Percentiles rank a stretch among this genome's conserved stretches.
These are phyloP conservation scores for Agonopterix arenella DNA, from an alignment of 2,888 invertebrate genomes.

Conservation along the genomic window DNA sequence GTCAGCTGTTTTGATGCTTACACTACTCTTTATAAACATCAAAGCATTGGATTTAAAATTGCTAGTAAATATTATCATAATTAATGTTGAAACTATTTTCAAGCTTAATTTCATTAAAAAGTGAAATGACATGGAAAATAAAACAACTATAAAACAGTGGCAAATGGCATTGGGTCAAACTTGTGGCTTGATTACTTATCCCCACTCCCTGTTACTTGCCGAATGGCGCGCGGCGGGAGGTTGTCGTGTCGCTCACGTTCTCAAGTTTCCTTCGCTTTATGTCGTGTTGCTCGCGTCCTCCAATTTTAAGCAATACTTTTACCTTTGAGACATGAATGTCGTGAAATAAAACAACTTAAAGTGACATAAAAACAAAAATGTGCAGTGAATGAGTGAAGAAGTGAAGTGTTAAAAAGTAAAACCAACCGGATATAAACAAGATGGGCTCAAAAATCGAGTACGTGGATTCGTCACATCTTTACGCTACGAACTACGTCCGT, in stretches of 20 bases:
- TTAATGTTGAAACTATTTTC: no score
- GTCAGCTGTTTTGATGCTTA: no score
- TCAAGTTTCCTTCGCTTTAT: conserved; percentile 30
- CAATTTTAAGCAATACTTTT: conserved; percentile 18
- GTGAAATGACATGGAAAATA: no score
- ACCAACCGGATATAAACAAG: conserved; percentile 41
- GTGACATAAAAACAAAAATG: not conserved
- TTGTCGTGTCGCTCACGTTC: conserved; percentile 62
- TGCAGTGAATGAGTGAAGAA: conserved; percentile 7
- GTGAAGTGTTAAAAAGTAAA: conserved; percentile 14
- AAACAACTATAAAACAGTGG: not conserved
- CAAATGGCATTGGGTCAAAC: conserved; percentile 43
- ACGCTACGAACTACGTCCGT: conserved; percentile 92
- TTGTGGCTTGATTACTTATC: conserved; percentile 56
- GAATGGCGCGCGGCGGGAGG: conserved; percentile 64
- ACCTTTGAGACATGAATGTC: conserved; percentile 42
- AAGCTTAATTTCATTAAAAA: no score
- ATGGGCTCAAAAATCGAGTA: conserved; percentile 96
- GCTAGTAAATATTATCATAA: no score
- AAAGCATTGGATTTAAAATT: no score
- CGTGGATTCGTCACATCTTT: conserved; percentile 93
- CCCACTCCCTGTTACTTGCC: conserved; percentile 49
- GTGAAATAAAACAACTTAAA: conserved; percentile 9
- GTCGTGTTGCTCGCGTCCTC: conserved; percentile 61
- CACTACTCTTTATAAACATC: no score